phyloP scores from a whole-genome alignment of 2,113 vertebrate species.

The Holacanthus passer region DNA sequence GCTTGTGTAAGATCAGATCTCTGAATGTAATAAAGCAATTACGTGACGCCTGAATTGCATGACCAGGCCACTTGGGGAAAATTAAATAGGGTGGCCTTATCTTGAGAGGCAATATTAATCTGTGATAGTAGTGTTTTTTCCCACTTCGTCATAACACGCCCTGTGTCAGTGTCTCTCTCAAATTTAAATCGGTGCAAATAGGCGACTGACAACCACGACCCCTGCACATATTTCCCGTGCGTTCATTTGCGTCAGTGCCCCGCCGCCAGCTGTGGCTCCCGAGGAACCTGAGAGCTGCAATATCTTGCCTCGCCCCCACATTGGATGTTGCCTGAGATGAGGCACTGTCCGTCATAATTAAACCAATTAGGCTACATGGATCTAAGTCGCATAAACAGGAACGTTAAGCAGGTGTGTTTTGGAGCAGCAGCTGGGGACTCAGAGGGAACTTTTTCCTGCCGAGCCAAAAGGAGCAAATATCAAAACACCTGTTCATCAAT shows the following conservation, averaged over 20 bases:
- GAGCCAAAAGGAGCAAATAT: neutral
- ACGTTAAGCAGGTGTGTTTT: neutral
- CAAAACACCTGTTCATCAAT: neutral
- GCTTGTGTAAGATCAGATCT: neutral
- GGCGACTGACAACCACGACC: neutral
- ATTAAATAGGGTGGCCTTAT: neutral
- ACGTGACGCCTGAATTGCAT: neutral
- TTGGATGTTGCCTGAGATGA: neutral
- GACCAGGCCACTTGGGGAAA: neutral
- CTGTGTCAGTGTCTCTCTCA: neutral
- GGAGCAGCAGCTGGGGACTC: neutral
- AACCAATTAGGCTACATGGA: neutral
- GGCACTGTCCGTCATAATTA: neutral
- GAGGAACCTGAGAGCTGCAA: no score
- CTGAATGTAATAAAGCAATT: slow-evolving; percentile 12
- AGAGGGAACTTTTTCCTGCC: neutral
- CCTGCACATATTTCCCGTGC: neutral
- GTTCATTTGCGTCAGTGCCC: neutral
- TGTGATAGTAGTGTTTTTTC: neutral
- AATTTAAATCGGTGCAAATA: neutral
- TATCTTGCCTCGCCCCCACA: no score
- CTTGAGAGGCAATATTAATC: neutral
- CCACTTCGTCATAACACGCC: neutral
- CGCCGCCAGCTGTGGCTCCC: neutral
- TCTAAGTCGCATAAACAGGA: neutral